phyloP scores from a whole-genome alignment of 2,888 invertebrate species.

The Watsonalla binaria region DNA sequence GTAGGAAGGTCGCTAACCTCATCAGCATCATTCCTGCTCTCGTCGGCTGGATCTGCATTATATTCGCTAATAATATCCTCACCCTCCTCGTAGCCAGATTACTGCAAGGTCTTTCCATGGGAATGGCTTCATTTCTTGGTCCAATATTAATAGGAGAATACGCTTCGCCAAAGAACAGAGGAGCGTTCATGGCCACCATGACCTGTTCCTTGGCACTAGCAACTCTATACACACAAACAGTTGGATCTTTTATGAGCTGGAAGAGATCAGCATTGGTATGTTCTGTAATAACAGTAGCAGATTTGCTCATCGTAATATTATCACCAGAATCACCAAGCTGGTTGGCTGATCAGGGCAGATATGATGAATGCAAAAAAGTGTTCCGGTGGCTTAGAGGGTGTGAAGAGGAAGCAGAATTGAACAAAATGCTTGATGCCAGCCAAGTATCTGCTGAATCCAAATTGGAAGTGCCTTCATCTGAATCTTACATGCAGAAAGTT shows the following conservation, averaged over 20 bases:
- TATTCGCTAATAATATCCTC: constrained; percentile 40
- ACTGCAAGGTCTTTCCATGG: constrained; percentile 68
- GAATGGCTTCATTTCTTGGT: constrained; percentile 67
- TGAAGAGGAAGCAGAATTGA: constrained; percentile 50
- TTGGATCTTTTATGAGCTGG: constrained; percentile 80
- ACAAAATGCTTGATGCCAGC: constrained; percentile 43
- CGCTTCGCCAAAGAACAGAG: constrained; percentile 77
- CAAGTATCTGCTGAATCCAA: constrained; percentile 38
- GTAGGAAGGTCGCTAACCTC: constrained; percentile 66
- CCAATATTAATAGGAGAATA: constrained; percentile 77
- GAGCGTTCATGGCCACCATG: constrained; percentile 78
- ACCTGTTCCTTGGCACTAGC: constrained; percentile 78
- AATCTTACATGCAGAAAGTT: constrained; percentile 28
- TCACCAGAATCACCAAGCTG: constrained; percentile 82
- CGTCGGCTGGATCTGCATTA: constrained; percentile 70
- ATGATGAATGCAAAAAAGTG: constrained; percentile 71
- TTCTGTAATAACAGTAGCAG: constrained; percentile 57
- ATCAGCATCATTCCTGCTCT: constrained; percentile 60
- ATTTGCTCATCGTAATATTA: constrained; percentile 52
- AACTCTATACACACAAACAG: constrained; percentile 76
- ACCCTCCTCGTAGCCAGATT: constrained; percentile 47
- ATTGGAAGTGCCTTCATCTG: constrained; percentile 23
- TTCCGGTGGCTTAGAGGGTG: constrained; percentile 78
- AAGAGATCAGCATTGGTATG: constrained; percentile 70
- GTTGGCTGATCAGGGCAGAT: constrained; percentile 76